phyloP scores from a whole-genome alignment of 2,797 vertebrate species.

The Pagetopsis macropterus region DNA sequence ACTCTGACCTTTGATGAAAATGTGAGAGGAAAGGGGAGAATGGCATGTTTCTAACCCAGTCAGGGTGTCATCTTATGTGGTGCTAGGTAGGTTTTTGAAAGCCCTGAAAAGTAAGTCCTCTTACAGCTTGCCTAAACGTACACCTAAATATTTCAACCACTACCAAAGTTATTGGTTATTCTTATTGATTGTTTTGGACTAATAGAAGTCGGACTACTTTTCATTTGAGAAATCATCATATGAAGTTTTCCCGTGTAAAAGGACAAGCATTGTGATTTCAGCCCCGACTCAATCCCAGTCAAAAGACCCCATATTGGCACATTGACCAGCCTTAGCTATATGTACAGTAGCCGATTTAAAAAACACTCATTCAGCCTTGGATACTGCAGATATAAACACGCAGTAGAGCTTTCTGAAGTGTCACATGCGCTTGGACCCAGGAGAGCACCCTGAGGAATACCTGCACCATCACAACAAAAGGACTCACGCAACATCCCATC shows the following conservation, averaged over 20 bases:
- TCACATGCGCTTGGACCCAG: constrained; percentile 8
- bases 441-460: constrained; percentile 7
- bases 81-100: too few species aligned
- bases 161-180: neutral
- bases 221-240: neutral
- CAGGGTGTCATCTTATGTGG: too few species aligned
- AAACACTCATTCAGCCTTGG: neutral
- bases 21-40: too few species aligned
- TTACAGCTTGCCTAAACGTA: neutral
- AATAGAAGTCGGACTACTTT: neutral
- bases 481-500: neutral
- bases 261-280: neutral
- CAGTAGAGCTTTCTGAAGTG: neutral
- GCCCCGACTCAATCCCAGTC: neutral
- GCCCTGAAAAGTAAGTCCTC: too few species aligned
- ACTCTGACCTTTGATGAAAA: too few species aligned
- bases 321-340: neutral
- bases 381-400: neutral
- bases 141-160: neutral
- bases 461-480: constrained; percentile 13
- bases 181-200: neutral
- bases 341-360: neutral
- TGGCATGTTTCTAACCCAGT: too few species aligned
- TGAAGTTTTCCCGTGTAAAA: neutral
- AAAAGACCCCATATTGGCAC: neutral